Conservation (phyloP, 2,113 vertebrate species). For the Gymnogyps californianus region DNA sequence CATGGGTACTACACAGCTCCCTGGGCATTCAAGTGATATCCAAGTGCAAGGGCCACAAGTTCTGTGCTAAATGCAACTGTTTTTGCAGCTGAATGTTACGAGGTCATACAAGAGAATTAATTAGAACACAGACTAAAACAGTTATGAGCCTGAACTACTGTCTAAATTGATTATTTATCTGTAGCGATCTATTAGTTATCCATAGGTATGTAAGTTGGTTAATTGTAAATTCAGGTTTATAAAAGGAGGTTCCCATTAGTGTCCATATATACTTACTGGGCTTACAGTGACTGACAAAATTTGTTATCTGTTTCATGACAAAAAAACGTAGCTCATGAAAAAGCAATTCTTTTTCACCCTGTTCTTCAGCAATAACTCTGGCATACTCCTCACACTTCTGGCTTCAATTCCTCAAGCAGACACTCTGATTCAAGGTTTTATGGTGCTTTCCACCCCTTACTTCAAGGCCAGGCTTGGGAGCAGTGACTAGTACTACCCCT, state of each 20-base stretch:
- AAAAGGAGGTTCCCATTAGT: not conserved
- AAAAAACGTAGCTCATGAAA: not conserved
- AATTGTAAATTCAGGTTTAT: not conserved
- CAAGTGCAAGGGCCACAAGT: not conserved
- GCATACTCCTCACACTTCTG: not conserved
- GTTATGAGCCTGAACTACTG: not conserved
- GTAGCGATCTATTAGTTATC: not conserved
- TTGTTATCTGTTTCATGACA: not conserved
- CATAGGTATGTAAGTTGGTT: not conserved
- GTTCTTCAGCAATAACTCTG: not conserved
- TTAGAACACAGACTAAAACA: not conserved
- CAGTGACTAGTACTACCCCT: not conserved
- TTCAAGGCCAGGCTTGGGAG: not conserved
- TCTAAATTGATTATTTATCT: not conserved
- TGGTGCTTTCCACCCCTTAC: not conserved
- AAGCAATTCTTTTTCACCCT: not conserved
- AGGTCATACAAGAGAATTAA: not conserved
- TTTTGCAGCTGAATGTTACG: not conserved
- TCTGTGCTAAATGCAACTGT: not conserved
- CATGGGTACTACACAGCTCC: not conserved
- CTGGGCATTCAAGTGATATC: not conserved
- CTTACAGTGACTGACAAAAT: not conserved
- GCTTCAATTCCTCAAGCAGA: not conserved
- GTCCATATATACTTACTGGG: not conserved
- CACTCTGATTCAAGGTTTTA: not conserved